phyloP scores from a whole-genome alignment of 2,113 vertebrate species.

The Chloebia gouldiae region DNA sequence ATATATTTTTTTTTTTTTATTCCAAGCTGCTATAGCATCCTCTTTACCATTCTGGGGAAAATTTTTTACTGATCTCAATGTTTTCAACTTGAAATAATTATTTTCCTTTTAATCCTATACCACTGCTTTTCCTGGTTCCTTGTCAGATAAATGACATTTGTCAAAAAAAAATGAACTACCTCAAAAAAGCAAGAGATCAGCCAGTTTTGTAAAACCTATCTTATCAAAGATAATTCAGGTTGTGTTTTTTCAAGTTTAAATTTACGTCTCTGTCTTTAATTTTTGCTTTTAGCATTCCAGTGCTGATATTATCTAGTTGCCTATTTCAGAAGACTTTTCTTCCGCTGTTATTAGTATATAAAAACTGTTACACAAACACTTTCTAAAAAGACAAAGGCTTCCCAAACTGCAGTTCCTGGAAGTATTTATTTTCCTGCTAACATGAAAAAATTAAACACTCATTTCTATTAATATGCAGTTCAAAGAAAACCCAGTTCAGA shows the following conservation, averaged over 20 bases:
- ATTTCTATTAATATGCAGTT: neutral
- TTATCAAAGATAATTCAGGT: neutral
- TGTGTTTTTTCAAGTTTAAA: neutral
- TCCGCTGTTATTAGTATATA: neutral
- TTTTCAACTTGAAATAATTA: neutral
- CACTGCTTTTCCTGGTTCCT: neutral
- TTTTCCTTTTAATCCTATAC: neutral
- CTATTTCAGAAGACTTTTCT: neutral
- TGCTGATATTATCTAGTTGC: neutral
- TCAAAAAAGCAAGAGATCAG: neutral
- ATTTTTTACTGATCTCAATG: neutral
- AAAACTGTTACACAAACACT: neutral
- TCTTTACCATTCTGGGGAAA: neutral
- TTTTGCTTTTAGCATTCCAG: neutral
- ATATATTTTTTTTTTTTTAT: neutral
- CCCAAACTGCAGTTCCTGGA: neutral
- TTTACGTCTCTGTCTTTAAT: neutral
- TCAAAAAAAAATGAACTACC: neutral
- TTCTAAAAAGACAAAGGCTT: neutral
- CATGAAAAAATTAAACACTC: neutral
- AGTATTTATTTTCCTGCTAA: neutral
- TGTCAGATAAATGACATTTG: neutral
- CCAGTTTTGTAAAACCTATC: neutral
- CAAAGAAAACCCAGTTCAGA: neutral
- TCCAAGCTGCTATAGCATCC: neutral